Evolutionary conservation across 1,140 invertebrate genomes (phyloP).

Genomic region (Glossosoma conforme): DNA sequence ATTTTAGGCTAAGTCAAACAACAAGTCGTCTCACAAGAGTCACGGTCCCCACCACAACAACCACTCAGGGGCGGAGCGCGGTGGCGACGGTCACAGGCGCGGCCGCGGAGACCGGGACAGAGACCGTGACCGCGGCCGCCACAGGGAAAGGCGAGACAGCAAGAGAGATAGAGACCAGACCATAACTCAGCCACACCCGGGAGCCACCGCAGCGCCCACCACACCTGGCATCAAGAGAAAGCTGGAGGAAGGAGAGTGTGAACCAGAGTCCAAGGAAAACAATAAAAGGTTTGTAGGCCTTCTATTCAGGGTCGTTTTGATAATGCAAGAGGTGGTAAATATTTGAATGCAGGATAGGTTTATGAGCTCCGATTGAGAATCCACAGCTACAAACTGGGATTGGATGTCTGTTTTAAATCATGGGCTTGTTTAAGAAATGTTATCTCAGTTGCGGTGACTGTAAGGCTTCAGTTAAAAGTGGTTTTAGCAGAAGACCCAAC

Average conservation of each 20-base stretch:
- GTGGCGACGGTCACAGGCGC: constrained; percentile 29
- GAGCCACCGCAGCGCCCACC: constrained; percentile 8
- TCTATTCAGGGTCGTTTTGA: not conserved
- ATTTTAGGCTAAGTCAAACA: no score
- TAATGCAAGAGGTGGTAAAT: not conserved
- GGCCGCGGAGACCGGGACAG: constrained; percentile 23
- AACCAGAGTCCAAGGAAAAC: constrained; percentile 43
- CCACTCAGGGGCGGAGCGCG: constrained; percentile 22
- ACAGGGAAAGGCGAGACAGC: constrained; percentile 9
- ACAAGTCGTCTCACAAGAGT: no score
- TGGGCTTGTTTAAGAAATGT: no score
- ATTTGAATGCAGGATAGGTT: no score
- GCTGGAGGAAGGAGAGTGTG: constrained; percentile 50
- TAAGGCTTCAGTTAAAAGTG: no score
- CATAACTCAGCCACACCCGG: constrained; percentile 9
- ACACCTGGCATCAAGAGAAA: constrained; percentile 39
- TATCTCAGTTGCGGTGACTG: no score
- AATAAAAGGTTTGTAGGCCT: constrained; percentile 36
- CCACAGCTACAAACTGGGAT: no score
- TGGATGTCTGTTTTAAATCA: no score
- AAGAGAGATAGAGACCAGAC: constrained; percentile 16
- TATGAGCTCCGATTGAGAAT: no score
- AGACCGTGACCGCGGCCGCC: constrained; percentile 13
- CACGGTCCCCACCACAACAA: constrained; percentile 13
- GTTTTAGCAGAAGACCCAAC: no score